phyloP scores from a whole-genome alignment of 1,140 invertebrate genomes.

The Drosophila quadrilineata region DNA sequence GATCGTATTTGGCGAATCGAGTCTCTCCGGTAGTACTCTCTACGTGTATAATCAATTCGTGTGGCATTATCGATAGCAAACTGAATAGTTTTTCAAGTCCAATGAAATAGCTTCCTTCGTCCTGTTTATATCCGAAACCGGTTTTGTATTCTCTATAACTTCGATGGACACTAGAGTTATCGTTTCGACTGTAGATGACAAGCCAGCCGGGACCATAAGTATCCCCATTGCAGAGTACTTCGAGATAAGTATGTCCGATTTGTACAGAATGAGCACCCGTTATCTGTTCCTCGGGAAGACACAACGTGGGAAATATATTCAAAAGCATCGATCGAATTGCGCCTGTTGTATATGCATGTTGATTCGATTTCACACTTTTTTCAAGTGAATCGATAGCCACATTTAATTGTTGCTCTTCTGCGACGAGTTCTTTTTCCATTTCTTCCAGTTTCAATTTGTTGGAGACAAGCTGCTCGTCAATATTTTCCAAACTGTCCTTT shows the following conservation, averaged over 20 bases:
- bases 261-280: neutral
- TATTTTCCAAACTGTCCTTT: neutral
- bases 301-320: neutral
- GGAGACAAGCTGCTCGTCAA: neutral
- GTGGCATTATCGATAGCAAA: neutral
- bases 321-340: neutral
- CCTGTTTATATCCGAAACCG: constrained; percentile 11
- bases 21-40: neutral
- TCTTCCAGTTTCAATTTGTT: neutral
- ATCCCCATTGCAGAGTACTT: neutral
- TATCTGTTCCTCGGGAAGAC: neutral
- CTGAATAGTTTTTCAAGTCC: constrained; percentile 1
- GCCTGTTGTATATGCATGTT: neutral
- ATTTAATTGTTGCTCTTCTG: neutral
- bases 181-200: constrained; percentile 8
- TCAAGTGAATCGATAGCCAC: neutral
- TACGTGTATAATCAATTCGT: constrained; percentile 12
- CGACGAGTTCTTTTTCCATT: neutral
- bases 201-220: constrained; percentile 13
- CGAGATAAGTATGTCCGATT: neutral
- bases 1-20: neutral
- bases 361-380: neutral
- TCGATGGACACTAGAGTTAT: neutral
- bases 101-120: constrained; percentile 17
- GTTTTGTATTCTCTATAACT: neutral